Conservation (phyloP, 2,888 invertebrate genomes). For the Chalcosyrphus nemorum region DNA sequence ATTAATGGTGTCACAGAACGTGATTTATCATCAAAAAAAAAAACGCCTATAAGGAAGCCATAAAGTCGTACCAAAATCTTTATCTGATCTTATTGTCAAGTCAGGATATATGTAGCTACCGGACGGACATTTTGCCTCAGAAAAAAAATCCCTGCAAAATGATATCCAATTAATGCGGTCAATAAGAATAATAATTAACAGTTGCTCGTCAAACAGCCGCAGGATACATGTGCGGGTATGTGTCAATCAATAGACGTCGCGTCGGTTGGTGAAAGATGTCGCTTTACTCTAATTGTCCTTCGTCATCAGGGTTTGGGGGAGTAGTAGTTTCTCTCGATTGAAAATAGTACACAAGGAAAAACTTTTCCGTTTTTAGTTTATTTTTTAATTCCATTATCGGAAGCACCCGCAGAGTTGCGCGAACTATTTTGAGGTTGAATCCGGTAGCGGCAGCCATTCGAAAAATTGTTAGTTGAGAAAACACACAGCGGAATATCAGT, state of each 20-base stretch:
- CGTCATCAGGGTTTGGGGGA: not conserved
- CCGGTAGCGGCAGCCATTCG: not conserved
- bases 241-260: not conserved
- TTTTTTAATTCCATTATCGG: conserved; percentile 10
- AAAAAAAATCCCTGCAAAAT: not conserved
- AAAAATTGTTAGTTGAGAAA: conserved; percentile 10
- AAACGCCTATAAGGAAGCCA: too few species aligned
- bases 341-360: not conserved
- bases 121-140: not conserved
- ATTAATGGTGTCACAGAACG: conserved; percentile 44
- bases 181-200: conserved; percentile 15
- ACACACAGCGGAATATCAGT: conserved; percentile 18
- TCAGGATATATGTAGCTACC: not conserved
- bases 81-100: conserved; percentile 13
- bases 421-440: conserved; percentile 26
- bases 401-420: not conserved
- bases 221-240: not conserved
- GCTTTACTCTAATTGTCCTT: not conserved
- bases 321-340: not conserved
- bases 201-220: not conserved
- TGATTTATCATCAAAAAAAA: conserved; percentile 49
- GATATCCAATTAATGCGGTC: conserved; percentile 14
- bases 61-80: conserved; percentile 38
- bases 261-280: not conserved
- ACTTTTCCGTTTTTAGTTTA: not conserved